Percentiles rank a stretch among this genome's conserved stretches.
Evolutionary conservation across 2,113 vertebrate species (phyloP).

Genomic region (Laticauda laticaudata): DNA sequence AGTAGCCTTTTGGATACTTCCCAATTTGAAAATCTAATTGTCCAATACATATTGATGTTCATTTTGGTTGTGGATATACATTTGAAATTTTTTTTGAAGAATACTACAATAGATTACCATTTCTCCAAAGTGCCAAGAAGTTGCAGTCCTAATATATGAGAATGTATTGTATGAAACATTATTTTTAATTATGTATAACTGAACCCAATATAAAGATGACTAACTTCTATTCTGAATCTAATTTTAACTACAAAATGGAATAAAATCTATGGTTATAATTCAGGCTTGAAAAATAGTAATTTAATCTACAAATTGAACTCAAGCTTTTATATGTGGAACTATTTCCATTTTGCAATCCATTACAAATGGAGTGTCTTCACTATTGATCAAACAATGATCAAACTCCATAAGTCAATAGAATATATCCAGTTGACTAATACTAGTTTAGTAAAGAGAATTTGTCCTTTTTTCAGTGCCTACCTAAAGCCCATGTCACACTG

Average conservation of each 20-base stretch:
- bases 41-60: background rate
- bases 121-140: background rate
- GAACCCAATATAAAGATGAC: background rate
- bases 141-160: background rate
- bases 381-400: background rate
- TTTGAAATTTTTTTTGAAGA: background rate
- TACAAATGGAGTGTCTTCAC: background rate
- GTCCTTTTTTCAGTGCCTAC: background rate
- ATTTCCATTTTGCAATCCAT: background rate
- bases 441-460: background rate
- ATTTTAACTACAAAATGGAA: background rate
- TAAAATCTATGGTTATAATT: background rate
- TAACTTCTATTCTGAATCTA: background rate
- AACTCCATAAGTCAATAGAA: background rate
- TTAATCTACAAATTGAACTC: background rate
- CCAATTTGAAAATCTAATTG: background rate
- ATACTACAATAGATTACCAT: background rate
- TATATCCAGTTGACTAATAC: background rate
- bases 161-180: background rate
- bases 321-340: background rate
- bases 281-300: background rate
- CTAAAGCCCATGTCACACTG: too few species aligned
- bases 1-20: background rate
- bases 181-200: background rate
- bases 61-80: background rate